A percentile compares a stretch with the other conserved stretches of the same genome.
These are phyloP conservation scores for Philonicus albiceps DNA, from an alignment of 2,888 invertebrate species.

Conservation along the genomic window DNA sequence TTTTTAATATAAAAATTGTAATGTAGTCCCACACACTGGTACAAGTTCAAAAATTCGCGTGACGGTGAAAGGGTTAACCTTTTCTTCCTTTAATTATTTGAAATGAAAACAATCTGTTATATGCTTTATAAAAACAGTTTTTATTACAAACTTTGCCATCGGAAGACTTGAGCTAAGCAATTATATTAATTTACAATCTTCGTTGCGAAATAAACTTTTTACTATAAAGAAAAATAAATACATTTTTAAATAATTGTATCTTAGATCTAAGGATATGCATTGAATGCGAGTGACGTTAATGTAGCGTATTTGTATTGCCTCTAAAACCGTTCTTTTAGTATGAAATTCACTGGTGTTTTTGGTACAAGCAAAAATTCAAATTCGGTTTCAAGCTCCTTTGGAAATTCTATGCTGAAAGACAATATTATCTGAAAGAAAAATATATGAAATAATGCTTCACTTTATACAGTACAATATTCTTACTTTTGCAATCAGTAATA, in stretches of 20 bases:
- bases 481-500: constrained; percentile 78
- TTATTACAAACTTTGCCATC: background rate
- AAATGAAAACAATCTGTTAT: too few relatives aligned
- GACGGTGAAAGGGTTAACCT: too few relatives aligned
- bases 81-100: too few relatives aligned
- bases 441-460: background rate
- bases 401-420: constrained; percentile 75
- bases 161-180: background rate
- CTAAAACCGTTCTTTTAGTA: constrained; percentile 66
- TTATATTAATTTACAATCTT: background rate
- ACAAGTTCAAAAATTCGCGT: too few relatives aligned
- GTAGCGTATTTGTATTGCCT: background rate
- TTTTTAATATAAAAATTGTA: too few relatives aligned
- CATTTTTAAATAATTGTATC: background rate
- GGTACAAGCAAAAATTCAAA: constrained; percentile 85
- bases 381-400: constrained; percentile 74
- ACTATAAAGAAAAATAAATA: background rate
- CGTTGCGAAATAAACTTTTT: background rate
- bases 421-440: constrained; percentile 69
- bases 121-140: background rate
- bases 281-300: background rate
- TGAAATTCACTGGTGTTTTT: constrained; percentile 75
- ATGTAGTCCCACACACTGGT: too few relatives aligned
- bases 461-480: constrained; percentile 38
- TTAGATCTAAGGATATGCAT: background rate